Conservation (phyloP, 1,140 invertebrate species). For the Coenobita brevimanus region DNA sequence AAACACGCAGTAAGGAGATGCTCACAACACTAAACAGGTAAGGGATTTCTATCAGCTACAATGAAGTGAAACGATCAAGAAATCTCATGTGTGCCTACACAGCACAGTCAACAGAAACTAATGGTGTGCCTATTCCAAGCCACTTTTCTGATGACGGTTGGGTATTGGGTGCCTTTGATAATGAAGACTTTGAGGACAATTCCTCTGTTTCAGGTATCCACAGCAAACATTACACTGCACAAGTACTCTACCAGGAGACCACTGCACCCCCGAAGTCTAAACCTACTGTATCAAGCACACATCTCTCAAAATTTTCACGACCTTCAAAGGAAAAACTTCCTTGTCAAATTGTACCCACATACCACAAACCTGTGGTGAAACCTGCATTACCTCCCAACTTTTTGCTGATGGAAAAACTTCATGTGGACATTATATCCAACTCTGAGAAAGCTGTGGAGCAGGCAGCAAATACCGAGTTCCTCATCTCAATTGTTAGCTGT, state of each 20-base stretch:
- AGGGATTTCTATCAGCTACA: background rate
- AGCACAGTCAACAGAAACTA: background rate
- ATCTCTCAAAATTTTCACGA: background rate
- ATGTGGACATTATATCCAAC: too few species aligned
- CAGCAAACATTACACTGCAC: conserved; percentile 7
- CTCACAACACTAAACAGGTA: too few species aligned
- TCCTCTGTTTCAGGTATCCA: background rate
- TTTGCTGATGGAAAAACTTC: too few species aligned
- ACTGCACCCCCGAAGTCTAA: background rate
- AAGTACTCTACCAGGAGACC: background rate
- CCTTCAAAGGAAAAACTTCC: background rate
- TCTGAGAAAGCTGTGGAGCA: too few species aligned
- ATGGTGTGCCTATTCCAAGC: conserved; percentile 9
- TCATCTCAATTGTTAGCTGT: too few species aligned
- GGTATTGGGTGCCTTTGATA: background rate
- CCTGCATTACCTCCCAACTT: too few species aligned
- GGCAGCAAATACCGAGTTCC: too few species aligned
- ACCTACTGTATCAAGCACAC: background rate
- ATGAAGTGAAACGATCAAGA: conserved; percentile 4
- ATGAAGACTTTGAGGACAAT: background rate
- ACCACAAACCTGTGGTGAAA: too few species aligned
- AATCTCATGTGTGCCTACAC: background rate
- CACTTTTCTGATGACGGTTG: background rate
- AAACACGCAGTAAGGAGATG: too few species aligned
- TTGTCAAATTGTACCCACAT: conserved; percentile 13